Conservation (phyloP, 2,888 invertebrate genomes). For the Saturnia japonica region DNA sequence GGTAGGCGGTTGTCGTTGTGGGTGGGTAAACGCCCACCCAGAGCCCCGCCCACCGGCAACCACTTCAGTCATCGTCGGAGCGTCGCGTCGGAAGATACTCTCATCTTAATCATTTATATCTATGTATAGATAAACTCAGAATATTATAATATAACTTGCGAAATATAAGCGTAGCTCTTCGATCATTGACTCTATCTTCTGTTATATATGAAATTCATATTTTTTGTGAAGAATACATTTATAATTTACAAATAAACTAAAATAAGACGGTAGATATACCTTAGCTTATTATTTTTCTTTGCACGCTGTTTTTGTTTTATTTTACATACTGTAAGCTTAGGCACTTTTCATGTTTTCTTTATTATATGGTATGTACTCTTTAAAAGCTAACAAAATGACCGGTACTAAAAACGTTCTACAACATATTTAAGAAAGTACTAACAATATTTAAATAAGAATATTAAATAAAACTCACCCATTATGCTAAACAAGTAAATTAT, state of each 20-base stretch:
- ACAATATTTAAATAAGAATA: neutral
- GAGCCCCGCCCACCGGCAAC: conserved; percentile 68
- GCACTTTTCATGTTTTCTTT: neutral
- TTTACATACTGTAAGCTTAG: neutral
- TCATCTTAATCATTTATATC: conserved; percentile 26
- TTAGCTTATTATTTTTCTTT: neutral
- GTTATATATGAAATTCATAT: neutral
- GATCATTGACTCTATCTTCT: neutral
- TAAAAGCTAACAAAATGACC: neutral
- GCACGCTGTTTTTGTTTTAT: neutral
- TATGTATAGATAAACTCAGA: neutral
- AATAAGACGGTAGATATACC: neutral
- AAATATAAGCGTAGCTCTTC: neutral
- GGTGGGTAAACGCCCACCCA: conserved; percentile 59
- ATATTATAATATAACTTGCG: neutral
- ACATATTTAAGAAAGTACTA: neutral
- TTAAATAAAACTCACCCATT: conserved; percentile 17
- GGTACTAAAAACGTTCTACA: neutral
- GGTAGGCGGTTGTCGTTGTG: conserved; percentile 54
- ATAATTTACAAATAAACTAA: neutral
- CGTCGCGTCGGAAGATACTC: conserved; percentile 65
- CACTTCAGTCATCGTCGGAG: conserved; percentile 67
- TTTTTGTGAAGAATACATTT: neutral
- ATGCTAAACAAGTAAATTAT: conserved; percentile 19
- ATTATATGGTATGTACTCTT: neutral